Evolutionary conservation across 2,888 invertebrate genomes (phyloP).

Genomic region (Gnatocerus cornutus): DNA sequence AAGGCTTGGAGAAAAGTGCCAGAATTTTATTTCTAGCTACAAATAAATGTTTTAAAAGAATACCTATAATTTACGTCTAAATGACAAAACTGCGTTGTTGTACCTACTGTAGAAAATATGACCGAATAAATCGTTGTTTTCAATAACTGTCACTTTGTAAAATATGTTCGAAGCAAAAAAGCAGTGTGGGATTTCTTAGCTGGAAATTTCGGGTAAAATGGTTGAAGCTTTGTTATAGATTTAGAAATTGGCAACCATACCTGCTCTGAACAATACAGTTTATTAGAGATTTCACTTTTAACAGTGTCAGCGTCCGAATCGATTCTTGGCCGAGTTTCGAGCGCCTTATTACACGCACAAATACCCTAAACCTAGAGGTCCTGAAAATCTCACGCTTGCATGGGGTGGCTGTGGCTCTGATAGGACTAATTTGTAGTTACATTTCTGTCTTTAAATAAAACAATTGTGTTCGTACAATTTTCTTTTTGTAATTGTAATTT

Average conservation of each 20-base stretch:
- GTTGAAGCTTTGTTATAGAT: neutral
- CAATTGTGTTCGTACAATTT: too few relatives aligned
- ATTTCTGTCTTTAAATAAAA: too few relatives aligned
- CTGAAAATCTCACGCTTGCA: neutral
- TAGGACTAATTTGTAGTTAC: too few relatives aligned
- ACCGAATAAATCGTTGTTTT: neutral
- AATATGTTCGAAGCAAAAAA: neutral
- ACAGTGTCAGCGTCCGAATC: conserved; percentile 32
- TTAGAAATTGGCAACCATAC: neutral
- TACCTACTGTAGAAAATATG: too few relatives aligned
- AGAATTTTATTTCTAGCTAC: too few relatives aligned
- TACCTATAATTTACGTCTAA: too few relatives aligned
- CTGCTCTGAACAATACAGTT: neutral
- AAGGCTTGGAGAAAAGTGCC: too few relatives aligned
- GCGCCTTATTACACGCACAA: neutral
- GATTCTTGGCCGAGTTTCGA: conserved; percentile 43
- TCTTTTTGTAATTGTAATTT: too few relatives aligned
- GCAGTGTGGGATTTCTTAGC: neutral
- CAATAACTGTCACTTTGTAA: neutral
- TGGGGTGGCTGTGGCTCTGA: too few relatives aligned
- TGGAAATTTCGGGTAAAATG: neutral
- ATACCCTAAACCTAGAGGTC: neutral
- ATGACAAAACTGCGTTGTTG: too few relatives aligned
- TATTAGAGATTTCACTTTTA: conserved; percentile 39
- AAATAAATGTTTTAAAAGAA: too few relatives aligned